phyloP scores from a whole-genome alignment of 1,140 invertebrate genomes.

The Tenebrio molitor region DNA sequence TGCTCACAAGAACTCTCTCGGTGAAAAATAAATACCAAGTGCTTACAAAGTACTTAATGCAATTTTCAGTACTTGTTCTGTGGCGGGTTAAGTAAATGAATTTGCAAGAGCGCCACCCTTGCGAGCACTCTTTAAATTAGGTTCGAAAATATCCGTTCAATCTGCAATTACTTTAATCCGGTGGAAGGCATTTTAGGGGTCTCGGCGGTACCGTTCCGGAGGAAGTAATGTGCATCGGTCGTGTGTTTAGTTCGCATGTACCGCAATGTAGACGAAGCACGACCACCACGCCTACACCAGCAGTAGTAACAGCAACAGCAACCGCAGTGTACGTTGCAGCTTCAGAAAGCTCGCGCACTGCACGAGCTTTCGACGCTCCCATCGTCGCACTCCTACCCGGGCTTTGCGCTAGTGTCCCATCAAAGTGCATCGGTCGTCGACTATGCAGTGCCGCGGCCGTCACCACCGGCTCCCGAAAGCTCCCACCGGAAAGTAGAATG shows the following conservation, averaged over 20 bases:
- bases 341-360: constrained; percentile 43
- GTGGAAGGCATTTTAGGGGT: not conserved
- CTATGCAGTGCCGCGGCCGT: not conserved
- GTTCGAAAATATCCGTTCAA: not conserved
- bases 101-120: not conserved
- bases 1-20: no score
- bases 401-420: constrained; percentile 48
- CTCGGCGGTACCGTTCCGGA: not conserved
- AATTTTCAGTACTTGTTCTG: no score
- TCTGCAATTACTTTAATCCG: not conserved
- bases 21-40: no score
- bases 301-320: constrained; percentile 46
- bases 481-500: constrained; percentile 4
- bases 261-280: constrained; percentile 50
- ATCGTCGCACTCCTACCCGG: constrained; percentile 40
- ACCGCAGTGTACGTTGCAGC: constrained; percentile 48
- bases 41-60: no score
- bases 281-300: constrained; percentile 48
- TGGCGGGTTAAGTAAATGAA: no score
- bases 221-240: not conserved
- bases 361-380: constrained; percentile 28
- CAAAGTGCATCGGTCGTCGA: constrained; percentile 17
- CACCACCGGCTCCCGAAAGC: not conserved
- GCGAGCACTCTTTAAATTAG: not conserved
- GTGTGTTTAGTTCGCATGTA: constrained; percentile 46